Percentiles rank a stretch among this genome's conserved stretches.
phyloP scores from a whole-genome alignment of 2,888 invertebrate genomes.

The Lypha dubia region DNA sequence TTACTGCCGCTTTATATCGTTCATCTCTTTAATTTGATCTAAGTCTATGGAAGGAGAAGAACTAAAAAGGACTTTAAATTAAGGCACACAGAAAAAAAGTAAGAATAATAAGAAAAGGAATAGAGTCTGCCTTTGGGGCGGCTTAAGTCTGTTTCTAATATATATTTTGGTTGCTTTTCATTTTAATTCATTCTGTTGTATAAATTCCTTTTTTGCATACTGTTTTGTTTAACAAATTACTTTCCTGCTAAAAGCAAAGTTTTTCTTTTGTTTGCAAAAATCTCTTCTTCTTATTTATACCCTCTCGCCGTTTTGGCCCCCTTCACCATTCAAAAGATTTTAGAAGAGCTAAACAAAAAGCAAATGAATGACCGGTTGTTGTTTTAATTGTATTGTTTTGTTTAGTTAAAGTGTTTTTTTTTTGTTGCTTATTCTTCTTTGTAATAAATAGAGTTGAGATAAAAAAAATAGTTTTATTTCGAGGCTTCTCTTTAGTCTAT shows the following conservation, averaged over 20 bases:
- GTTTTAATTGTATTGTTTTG: conserved; percentile 36
- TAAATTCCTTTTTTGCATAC: not conserved
- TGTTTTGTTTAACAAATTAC: conserved; percentile 51
- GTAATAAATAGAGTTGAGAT: conserved; percentile 1
- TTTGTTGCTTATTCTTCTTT: conserved; percentile 12
- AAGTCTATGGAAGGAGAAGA: not conserved
- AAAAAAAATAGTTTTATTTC: not conserved
- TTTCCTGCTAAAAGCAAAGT: conserved; percentile 36
- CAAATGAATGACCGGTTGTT: conserved; percentile 38
- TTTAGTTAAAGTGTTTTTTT: conserved; percentile 54
- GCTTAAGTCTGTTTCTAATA: conserved; percentile 10
- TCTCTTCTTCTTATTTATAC: not conserved
- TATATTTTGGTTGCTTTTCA: not conserved
- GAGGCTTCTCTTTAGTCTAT: not conserved
- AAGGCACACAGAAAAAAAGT: not conserved
- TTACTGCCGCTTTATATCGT: not conserved
- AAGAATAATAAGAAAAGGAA: not conserved
- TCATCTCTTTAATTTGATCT: conserved; percentile 2
- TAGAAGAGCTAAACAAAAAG: not conserved
- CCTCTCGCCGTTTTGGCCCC: not conserved
- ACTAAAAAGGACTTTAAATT: conserved; percentile 10
- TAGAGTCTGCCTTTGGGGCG: not conserved
- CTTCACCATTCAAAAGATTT: not conserved
- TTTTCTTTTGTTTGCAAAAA: conserved; percentile 37
- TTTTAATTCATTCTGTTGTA: conserved; percentile 31